Percentiles rank a stretch among this genome's conserved stretches.
Evolutionary conservation across 1,140 invertebrate species (phyloP).

Genomic region (Maniola jurtina): DNA sequence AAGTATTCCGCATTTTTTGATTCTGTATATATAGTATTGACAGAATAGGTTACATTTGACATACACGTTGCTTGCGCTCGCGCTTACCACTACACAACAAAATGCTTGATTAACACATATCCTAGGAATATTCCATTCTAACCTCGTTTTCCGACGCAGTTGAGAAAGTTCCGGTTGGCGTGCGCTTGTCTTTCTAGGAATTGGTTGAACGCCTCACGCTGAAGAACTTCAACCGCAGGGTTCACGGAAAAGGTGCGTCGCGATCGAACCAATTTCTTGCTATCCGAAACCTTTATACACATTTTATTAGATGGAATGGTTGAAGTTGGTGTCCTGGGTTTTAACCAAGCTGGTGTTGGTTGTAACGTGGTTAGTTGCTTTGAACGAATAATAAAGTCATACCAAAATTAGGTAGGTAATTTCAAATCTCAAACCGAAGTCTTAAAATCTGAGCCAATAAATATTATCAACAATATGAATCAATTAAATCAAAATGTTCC

Average conservation of each 20-base stretch:
- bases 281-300: conserved; percentile 52
- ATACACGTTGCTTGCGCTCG: neutral
- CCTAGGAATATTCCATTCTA: conserved; percentile 25
- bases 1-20: no score
- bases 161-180: conserved; percentile 77
- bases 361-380: neutral
- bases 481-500: no score
- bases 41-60: no score
- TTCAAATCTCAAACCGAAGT: no score
- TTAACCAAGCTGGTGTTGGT: no score
- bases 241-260: conserved; percentile 54
- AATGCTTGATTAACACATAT: neutral
- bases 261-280: conserved; percentile 36
- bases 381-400: no score
- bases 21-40: no score
- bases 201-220: conserved; percentile 84
- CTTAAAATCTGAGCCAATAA: no score
- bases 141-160: conserved; percentile 79
- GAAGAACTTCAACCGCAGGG: conserved; percentile 78
- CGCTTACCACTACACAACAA: neutral
- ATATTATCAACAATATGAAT: no score
- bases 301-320: conserved; percentile 20
- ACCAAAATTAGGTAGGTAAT: no score
- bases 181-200: conserved; percentile 78
- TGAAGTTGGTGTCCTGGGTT: neutral